Base-by-base conservation (phyloP, 2,113 vertebrate genomes). In the Archocentrus centrarchus region DNA sequence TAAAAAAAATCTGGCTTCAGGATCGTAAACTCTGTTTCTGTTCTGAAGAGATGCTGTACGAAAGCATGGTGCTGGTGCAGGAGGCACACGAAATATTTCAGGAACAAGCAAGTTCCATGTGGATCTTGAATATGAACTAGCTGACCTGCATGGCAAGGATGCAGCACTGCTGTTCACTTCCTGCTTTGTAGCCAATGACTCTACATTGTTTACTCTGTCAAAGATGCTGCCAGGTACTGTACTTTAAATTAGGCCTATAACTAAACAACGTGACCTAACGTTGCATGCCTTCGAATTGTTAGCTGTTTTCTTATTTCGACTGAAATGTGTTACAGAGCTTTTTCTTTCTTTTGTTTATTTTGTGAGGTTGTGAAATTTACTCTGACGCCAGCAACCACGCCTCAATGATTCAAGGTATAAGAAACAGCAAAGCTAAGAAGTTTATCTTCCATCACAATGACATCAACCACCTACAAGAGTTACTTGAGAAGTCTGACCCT, bases 121-220 rank as follows among this genome's bases (percentile, higher is more conserved):
- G 13, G 97, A 97, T 7, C 95, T 99, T 63, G 98, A 98, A 82
- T 90, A 86, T 63, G 97, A 98, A 82, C 93, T 99, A 24, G 97
- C 97, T 3, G 97, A 98, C 86, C 97, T 99, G 20, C 97, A 98
- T 5, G 92, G 95, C 75, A 99, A 99, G 79, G 97, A 98, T 18
- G 97, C 97, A 0, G 97, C 98, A 0, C 93, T 98, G 59, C 80
- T 99, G 47, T 99, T 99, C 86, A 97, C 97, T 0, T 98, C 97
- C 1, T 99, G 97, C 86, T 99, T 99, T 62, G 97, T 99, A 79
- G 97, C 98, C 63, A 99, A 99, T 15, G 97, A 99, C 91, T 98
- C 98, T 1, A 98, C 98, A 1, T 96, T 99, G 77, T 98, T 98
- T 90, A 98, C 97, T 15, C 87, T 99, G 91, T 97, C 97, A 76